Base-by-base conservation (phyloP, 2,113 vertebrate species). In the Anarhynchus alexandrinus region DNA sequence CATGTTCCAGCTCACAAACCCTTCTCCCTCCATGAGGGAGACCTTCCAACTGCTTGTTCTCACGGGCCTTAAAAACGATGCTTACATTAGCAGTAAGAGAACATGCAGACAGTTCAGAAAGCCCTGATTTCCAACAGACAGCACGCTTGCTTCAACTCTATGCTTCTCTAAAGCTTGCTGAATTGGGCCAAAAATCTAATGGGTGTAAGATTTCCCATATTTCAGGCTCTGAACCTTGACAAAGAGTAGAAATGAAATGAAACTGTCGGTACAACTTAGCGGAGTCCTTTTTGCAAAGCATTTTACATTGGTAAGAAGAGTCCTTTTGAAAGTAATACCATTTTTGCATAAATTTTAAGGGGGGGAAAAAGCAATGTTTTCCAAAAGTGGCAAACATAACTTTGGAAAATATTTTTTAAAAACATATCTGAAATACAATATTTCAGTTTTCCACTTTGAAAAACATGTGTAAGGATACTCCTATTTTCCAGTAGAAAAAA, bases 11-110 rank as follows among this genome's bases (percentile, higher is more conserved):
- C 38, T 19, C 64, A 7, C 42, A 65, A 79, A 72, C 52, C 43
- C 10, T 59, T 54, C 62, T 61, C 2, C 2, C 40, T 40, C 67
- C 32, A 1, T 0, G 1, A 71, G 38, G 14, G 55, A 81, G 55
- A 25, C 13, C 59, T 93, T 51, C 73, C 74, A 65, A 59, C 11
- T 3, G 10, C 61, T 85, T 64, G 12, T 61, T 49, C 51, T 85
- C 74, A 34, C 29, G 36, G 38, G 38, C 57, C 26, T 52, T 52
- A 6, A 10, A 71, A 83, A 57, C 4, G 32, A 15, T 1, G 27
- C 64, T 62, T 45, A 9, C 32, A 77, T 52, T 4, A 66, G 25
- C 23, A n/a, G 3, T 9, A 18, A 72, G 47, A 64, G 40, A 43
- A 22, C 23, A 73, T n/a, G 19, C 21, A 51, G 47, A 22, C 23